Evolutionary conservation across 2,888 invertebrate genomes (phyloP).

Genomic region (Leptura quadrifasciata): DNA sequence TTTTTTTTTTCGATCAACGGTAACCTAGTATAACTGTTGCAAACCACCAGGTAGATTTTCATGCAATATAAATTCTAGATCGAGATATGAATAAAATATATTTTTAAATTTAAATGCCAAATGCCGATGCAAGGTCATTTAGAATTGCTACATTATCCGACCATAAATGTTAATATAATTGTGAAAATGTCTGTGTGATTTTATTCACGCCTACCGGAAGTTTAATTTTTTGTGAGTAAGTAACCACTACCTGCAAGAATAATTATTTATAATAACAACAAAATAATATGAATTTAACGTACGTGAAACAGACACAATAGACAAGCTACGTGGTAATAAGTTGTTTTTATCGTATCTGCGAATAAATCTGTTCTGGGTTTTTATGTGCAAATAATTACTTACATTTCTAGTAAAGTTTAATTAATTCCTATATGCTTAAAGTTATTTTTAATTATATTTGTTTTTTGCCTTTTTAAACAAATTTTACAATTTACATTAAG

Average conservation of each 20-base stretch:
- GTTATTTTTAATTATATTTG: conserved; percentile 6
- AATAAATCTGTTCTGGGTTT: not conserved
- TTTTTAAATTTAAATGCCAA: not conserved
- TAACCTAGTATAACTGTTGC: not conserved
- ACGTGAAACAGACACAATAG: not conserved
- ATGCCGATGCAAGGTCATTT: conserved; percentile 9
- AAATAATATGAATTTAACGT: not conserved
- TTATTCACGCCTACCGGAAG: conserved; percentile 22
- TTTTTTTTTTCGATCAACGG: not conserved
- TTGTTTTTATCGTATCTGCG: not conserved
- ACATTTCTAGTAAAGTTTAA: conserved; percentile 3
- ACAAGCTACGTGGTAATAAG: not conserved
- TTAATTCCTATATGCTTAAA: conserved; percentile 4
- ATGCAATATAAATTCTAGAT: not conserved
- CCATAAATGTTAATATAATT: conserved; percentile 11
- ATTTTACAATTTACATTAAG: conserved; percentile 15
- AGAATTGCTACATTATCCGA: conserved; percentile 7
- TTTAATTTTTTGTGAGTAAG: not conserved
- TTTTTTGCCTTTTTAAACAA: not conserved
- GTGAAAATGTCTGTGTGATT: conserved; percentile 16
- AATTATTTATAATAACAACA: not conserved
- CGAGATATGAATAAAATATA: conserved; percentile 7
- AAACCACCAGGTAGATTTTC: not conserved
- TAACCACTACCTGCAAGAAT: conserved; percentile 7
- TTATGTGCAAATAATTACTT: conserved; percentile 7